Base-by-base conservation (phyloP, 2,113 vertebrate species). In the Oxyruncus cristatus region DNA sequence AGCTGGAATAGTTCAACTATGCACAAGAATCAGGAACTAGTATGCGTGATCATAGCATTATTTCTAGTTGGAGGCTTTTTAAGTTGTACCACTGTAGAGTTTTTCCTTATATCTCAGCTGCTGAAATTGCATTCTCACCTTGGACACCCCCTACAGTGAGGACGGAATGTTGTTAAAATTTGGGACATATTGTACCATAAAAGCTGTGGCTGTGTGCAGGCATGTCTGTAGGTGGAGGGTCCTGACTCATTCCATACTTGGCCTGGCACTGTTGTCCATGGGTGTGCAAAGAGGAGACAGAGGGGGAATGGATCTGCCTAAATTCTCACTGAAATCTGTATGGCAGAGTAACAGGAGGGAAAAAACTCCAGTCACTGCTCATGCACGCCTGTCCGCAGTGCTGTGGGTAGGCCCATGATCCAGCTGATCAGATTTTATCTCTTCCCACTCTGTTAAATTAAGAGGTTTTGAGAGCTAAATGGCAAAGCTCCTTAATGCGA, bases 391-490 rank as follows among this genome's bases (percentile, higher is more conserved):
- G 22, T 88, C 39, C 39, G 47, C 39, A 6, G 61, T 56, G 42
- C 19, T 23, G 14, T 67, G 88, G 55, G 35, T 1, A 56, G n/a
- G 66, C 32, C 28, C 19, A 5, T 56, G 76, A 80, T 37, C 39
- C 62, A 50, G 26, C 56, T 88, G 80, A 59, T 81, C 52, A 85
- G 90, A 78, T 82, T 65, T 67, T 63, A 30, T 79, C 71, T 88
- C 2, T 71, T 94, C 47, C 46, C 2, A 6, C n/a, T 85, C 49
- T 75, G 53, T 39, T 85, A 47, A 85, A 88, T 72, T 13, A 89
- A 72, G 90, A 65, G 47, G 44, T 65, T 95, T 90, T 72, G 58
- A 85, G 71, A 65, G 74, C 44, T 76, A 32, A 79, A 88, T 82
- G 37, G 55, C 74, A 92, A 52, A 92, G 88, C 81, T 85, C 27